Conservation (phyloP, 2,888 invertebrate species). For the Chrysomela aeneicollis region DNA sequence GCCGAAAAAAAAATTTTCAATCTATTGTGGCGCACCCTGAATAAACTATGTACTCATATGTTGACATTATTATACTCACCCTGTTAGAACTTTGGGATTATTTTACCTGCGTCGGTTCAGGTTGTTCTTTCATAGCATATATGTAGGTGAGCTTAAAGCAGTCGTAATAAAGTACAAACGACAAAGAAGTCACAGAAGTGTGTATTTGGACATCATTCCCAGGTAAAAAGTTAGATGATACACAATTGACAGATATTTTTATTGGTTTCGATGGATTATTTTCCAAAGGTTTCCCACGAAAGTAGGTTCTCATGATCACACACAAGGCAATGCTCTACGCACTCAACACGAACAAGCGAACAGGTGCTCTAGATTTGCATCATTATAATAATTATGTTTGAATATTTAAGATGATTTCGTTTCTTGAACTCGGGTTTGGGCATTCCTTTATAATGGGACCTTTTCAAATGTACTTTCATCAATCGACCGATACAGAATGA, state of each 20-base stretch:
- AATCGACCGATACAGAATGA: no score
- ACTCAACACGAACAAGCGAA: background rate
- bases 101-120: no score
- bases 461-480: background rate
- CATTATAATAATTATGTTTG: background rate
- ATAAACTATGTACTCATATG: no score
- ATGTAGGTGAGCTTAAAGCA: no score
- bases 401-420: background rate
- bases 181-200: background rate
- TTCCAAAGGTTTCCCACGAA: background rate
- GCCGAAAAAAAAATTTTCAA: no score
- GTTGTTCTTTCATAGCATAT: no score
- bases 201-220: background rate
- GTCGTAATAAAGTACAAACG: no score
- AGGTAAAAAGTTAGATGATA: background rate
- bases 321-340: background rate
- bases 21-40: no score
- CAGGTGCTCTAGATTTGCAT: background rate
- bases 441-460: background rate
- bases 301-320: background rate
- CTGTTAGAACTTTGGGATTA: no score
- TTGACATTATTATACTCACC: no score
- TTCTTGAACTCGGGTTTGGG: background rate
- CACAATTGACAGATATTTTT: background rate
- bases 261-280: background rate